These are phyloP conservation scores for Conus ventricosus DNA, from an alignment of 1,140 invertebrate genomes.

Conservation along the genomic window DNA sequence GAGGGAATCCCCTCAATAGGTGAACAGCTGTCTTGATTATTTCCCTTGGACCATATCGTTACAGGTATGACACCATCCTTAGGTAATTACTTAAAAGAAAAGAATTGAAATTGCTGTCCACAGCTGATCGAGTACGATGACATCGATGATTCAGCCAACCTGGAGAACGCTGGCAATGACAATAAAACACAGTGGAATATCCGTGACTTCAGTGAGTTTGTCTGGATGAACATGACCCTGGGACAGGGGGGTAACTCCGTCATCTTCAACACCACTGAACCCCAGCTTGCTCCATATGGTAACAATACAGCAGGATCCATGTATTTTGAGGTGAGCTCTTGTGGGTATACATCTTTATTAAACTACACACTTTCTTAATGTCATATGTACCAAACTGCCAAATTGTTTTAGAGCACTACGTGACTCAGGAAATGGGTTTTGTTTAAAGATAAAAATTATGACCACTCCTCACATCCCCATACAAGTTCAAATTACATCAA, in stretches of 20 bases:
- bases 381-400: no score
- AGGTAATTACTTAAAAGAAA: no score
- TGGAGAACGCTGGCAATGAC: slow-evolving; percentile 33
- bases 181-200: slow-evolving; percentile 46
- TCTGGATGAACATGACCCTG: slow-evolving; percentile 45
- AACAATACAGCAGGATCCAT: slow-evolving; percentile 1
- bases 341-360: not conserved
- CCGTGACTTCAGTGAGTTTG: slow-evolving; percentile 52
- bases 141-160: slow-evolving; percentile 57
- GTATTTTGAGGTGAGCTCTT: slow-evolving; percentile 32
- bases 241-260: slow-evolving; percentile 36
- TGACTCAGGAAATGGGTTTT: no score
- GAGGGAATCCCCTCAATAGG: no score
- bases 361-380: not conserved
- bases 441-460: no score
- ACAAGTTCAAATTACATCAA: no score
- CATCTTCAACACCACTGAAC: slow-evolving; percentile 36
- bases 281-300: not conserved
- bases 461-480: no score
- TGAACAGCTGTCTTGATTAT: no score
- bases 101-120: slow-evolving; percentile 17
- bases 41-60: no score
- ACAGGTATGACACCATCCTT: no score
- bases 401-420: no score
- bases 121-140: slow-evolving; percentile 69